Conservation (phyloP, 1,140 invertebrate species). For the Pomacea maculata region DNA sequence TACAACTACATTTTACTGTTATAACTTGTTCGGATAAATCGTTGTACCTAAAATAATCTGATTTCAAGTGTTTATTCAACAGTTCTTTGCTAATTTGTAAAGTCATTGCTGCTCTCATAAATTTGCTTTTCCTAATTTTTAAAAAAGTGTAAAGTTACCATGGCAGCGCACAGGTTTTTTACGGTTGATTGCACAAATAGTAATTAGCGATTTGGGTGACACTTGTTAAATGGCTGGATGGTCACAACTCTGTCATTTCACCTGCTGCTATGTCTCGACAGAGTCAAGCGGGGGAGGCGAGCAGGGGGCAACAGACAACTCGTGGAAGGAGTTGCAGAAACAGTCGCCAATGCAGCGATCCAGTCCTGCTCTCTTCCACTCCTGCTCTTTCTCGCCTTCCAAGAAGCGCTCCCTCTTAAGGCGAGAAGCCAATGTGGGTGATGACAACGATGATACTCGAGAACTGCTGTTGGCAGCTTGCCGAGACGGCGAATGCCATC, state of each 20-base stretch:
- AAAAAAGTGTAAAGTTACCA: not conserved
- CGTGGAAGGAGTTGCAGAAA: constrained; percentile 8
- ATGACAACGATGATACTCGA: constrained; percentile 77
- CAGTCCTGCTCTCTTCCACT: constrained; percentile 19
- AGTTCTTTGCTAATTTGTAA: not conserved
- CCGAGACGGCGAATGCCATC: constrained; percentile 18
- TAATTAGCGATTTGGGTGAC: not conserved
- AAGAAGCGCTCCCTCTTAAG: constrained; percentile 18
- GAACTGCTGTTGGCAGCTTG: constrained; percentile 67
- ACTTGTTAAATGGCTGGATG: not conserved
- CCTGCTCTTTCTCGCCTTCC: constrained; percentile 22
- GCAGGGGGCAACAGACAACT: no score
- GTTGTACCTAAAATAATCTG: not conserved
- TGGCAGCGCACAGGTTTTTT: not conserved
- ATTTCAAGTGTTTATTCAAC: not conserved
- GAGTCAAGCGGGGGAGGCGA: not conserved
- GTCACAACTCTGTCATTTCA: not conserved
- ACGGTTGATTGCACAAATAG: not conserved
- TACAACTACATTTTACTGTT: not conserved
- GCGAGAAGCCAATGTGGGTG: constrained; percentile 33
- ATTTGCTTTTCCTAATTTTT: not conserved
- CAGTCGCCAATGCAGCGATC: constrained; percentile 19
- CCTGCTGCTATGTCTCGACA: not conserved
- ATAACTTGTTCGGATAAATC: not conserved
- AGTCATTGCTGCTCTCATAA: not conserved